Conservation (phyloP, 2,888 invertebrate genomes). For the Clusia tigrina region DNA sequence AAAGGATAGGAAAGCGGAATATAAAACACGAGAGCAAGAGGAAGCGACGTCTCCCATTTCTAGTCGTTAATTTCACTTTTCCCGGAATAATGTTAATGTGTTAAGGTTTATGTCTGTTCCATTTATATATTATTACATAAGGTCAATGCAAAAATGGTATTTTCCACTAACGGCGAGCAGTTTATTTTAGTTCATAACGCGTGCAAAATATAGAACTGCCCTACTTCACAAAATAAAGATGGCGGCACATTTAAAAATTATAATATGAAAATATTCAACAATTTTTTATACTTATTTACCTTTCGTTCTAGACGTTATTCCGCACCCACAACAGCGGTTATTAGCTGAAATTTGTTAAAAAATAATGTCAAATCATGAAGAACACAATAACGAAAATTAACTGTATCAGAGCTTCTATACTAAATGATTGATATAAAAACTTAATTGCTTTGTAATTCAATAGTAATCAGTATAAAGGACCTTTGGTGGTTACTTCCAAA, state of each 20-base stretch:
- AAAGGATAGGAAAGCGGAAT: not conserved
- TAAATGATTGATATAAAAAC: too few species aligned
- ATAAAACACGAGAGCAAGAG: not conserved
- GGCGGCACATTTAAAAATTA: not conserved
- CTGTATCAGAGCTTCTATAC: too few species aligned
- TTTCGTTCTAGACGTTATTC: too few species aligned
- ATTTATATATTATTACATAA: not conserved
- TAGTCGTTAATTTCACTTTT: not conserved
- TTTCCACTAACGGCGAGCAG: not conserved
- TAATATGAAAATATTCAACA: too few species aligned
- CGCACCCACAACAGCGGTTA: too few species aligned
- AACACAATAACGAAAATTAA: too few species aligned
- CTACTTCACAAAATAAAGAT: conserved; percentile 9
- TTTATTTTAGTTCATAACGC: not conserved
- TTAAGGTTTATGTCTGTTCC: not conserved
- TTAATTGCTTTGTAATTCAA: too few species aligned
- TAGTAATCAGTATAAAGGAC: too few species aligned
- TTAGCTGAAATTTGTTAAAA: too few species aligned
- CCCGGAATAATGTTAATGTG: not conserved
- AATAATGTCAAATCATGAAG: too few species aligned
- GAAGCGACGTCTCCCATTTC: not conserved
- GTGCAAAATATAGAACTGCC: not conserved
- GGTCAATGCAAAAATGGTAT: not conserved
- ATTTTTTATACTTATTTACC: too few species aligned
- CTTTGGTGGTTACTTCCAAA: too few species aligned